Base-by-base conservation (phyloP, 2,888 invertebrate genomes). In the Caenorhabditis wallacei region DNA sequence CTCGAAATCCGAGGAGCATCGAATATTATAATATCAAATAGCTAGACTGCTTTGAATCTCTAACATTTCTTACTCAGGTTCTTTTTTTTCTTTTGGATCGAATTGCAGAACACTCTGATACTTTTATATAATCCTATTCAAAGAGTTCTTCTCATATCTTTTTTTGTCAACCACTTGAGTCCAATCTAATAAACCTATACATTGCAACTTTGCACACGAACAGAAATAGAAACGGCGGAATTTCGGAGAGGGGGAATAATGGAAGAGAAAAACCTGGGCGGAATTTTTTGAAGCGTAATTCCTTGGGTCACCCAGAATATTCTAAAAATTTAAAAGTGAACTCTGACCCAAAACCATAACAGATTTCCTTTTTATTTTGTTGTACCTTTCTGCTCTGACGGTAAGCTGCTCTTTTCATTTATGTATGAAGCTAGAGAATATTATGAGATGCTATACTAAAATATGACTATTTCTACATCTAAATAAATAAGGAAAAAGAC, bases 391-490 rank as follows among this genome's bases (percentile, higher is more conserved):
- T 24, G 63, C 46, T 57, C 61, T 78, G 43, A 26, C 68, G 54
- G 22, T 51, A 18, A 22, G 53, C 69, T 2, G 69, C 11, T 63
- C 35, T 22, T 54, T 53, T 57, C 68, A 63, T 69, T 11, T 24
- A 8, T 46, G 1, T 46, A 46, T 24, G 18, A 53, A 30, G 24
- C 51, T 51, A 61, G 30, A 11, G 69, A 54, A 68, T 68, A 59
- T 46, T 59, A 54, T 59, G 46, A 63, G 40, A 78, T 54, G 54
- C 54, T 54, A 61, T 78, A 69, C 63, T 35, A 70, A 69, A 40
- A 63, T 69, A 69, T 78, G 69, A 78, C 69, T 78, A 78, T 63
- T 59, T 54, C 69, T 69, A 63, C 69, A 63, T 63, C 61, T 56
- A 78, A 78, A 69, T 54, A 78, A 63, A 69, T 54, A 48, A 69